Base-by-base conservation (phyloP, 2,113 vertebrate genomes). In the Tyto alba region DNA sequence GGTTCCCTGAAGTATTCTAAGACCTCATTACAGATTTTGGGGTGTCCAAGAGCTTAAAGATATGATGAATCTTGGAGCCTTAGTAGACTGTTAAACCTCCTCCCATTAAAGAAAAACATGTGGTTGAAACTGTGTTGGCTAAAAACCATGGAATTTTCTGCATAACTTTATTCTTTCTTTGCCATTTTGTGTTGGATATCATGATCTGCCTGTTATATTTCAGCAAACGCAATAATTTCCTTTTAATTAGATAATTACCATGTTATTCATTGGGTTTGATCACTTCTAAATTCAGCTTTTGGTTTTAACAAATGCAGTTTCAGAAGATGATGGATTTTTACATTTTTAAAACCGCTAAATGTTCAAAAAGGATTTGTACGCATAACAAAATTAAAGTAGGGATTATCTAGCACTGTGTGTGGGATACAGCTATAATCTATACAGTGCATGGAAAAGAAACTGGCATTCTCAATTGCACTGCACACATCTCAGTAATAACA, bases 401-500 rank as follows among this genome's bases (percentile, higher is more conserved):
- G 93, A 98, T 97, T 98, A 98, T 97, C 96, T 97, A 96, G 97
- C 98, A 97, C 97, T 97, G 98, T 98, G 98, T 98, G 98, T 98
- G 98, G 98, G 98, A 98, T 97, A 94, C 76, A 96, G 96, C 97
- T 95, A 96, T 97, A 96, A 97, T 97, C 97, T 97, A 96, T 94
- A 94, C 95, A 97, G 98, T 81, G 85, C 97, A 93, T 95, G 96
- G 98, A 98, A 97, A 97, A 85, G 95, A 97, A 97, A 96, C 96
- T 97, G 95, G 97, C 96, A 97, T 95, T 97, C 97, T 96, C 91
- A 92, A 97, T 93, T 95, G 97, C 96, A 95, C 92, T 97, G 97
- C 97, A 97, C 98, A 97, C 97, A 96, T 97, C 98, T 97, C 97
- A 91, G 98, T 98, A 98, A 98, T 98, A 98, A 98, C 97, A 98